Percentiles rank a stretch among this genome's conserved stretches.
phyloP scores from a whole-genome alignment of 2,113 vertebrate species.

The Perca fluviatilis region DNA sequence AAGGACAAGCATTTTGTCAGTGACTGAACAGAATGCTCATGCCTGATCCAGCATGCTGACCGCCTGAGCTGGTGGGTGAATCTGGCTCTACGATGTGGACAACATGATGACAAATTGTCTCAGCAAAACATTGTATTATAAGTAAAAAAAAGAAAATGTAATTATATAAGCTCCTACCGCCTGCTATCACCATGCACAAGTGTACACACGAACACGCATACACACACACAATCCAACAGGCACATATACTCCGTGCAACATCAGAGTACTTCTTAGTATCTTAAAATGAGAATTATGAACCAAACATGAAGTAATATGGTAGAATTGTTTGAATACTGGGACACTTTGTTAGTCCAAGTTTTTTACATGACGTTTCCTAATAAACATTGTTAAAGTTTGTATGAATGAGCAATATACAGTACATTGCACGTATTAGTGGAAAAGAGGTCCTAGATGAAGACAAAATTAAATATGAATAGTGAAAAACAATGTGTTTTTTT shows the following conservation, averaged over 20 bases:
- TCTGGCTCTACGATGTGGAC: conserved; percentile 55
- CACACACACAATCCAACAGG: conserved; percentile 1
- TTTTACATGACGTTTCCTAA: too few relatives aligned
- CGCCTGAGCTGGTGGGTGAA: conserved; percentile 61
- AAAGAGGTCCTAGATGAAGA: too few relatives aligned
- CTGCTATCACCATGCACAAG: conserved; percentile 15
- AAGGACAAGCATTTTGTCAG: conserved; percentile 36
- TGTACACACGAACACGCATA: not conserved
- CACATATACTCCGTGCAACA: not conserved
- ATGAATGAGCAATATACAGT: too few relatives aligned
- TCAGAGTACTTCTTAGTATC: not conserved
- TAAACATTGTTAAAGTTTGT: too few relatives aligned
- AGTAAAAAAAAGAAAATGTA: conserved; percentile 31
- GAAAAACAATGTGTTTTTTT: too few relatives aligned
- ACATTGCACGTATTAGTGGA: too few relatives aligned
- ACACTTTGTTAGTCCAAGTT: too few relatives aligned
- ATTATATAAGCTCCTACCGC: conserved; percentile 34
- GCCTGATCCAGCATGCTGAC: conserved; percentile 57
- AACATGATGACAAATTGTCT: conserved; percentile 62
- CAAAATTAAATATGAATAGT: too few relatives aligned
- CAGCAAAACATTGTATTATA: conserved; percentile 40
- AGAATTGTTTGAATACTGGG: not conserved
- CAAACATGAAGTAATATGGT: not conserved
- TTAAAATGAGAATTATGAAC: conserved; percentile 28
- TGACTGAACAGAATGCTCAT: conserved; percentile 64